These are phyloP conservation scores for Epinotia ramella DNA, from an alignment of 2,888 invertebrate species.

Conservation along the genomic window DNA sequence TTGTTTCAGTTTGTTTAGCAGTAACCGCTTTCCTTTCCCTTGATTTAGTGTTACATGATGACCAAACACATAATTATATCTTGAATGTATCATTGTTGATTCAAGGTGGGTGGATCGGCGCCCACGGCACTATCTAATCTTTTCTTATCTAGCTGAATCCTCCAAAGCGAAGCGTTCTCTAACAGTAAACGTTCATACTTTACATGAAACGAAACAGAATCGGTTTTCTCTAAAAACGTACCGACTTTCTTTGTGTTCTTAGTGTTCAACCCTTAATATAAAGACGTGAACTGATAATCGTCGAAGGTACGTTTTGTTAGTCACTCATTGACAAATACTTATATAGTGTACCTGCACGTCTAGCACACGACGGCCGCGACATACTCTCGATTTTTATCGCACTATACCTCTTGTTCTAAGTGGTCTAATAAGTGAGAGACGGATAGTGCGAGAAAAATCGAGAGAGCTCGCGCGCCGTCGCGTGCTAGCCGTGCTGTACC, in stretches of 20 bases:
- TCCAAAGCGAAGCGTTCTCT: slow-evolving; percentile 47
- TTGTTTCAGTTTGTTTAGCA: slow-evolving; percentile 16
- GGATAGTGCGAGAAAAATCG: too few species aligned
- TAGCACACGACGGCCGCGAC: too few species aligned
- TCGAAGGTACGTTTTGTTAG: slow-evolving; percentile 25
- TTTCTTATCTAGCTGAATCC: slow-evolving; percentile 54
- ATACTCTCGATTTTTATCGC: too few species aligned
- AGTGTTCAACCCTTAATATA: neutral
- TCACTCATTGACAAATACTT: neutral
- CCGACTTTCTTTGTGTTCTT: slow-evolving; percentile 9
- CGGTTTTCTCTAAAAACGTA: neutral
- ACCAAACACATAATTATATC: slow-evolving; percentile 27
- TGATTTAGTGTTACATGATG: slow-evolving; percentile 22
- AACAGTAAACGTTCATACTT: slow-evolving; percentile 30
- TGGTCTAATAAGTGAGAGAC: too few species aligned
- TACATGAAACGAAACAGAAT: neutral
- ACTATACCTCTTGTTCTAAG: too few species aligned
- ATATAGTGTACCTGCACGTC: neutral
- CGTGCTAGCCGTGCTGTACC: too few species aligned
- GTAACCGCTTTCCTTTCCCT: slow-evolving; percentile 5
- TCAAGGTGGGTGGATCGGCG: slow-evolving; percentile 47
- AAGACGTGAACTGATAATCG: neutral
- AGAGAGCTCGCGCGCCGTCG: too few species aligned
- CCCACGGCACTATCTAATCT: slow-evolving; percentile 58
- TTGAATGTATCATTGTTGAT: slow-evolving; percentile 36